Conservation (phyloP, 1,140 invertebrate species). For the Sitobion miscanthi region DNA sequence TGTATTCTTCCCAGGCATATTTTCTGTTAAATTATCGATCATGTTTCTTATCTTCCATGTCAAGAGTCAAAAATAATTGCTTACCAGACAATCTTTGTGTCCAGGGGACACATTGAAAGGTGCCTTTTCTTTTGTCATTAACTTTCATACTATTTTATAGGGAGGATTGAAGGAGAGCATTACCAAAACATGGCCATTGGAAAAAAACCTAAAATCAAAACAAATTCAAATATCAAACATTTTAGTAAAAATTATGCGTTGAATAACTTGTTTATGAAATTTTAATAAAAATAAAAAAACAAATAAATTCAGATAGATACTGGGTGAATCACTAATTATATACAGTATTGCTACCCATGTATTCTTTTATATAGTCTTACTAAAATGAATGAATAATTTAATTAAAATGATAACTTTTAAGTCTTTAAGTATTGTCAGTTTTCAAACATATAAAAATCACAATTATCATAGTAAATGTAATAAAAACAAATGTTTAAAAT, state of each 20-base stretch:
- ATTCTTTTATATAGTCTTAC: neutral
- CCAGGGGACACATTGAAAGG: neutral
- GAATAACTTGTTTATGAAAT: neutral
- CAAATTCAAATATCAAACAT: neutral
- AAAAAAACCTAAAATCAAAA: constrained; percentile 71
- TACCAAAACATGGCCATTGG: constrained; percentile 82
- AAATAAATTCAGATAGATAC: neutral
- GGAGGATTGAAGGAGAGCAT: constrained; percentile 87
- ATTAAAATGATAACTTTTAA: too few relatives aligned
- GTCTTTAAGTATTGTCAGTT: too few relatives aligned
- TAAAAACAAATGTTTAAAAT: too few relatives aligned
- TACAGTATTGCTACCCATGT: neutral
- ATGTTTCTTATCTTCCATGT: neutral
- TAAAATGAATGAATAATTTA: neutral
- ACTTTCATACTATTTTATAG: constrained; percentile 57
- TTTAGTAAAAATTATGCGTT: neutral
- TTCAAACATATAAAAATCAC: too few relatives aligned
- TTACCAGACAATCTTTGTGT: neutral
- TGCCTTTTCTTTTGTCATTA: neutral
- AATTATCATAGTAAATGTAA: too few relatives aligned
- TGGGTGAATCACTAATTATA: neutral
- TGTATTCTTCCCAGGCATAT: neutral
- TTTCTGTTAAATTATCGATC: neutral
- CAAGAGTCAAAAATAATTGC: constrained; percentile 26
- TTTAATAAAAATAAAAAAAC: neutral